phyloP scores from a whole-genome alignment of 2,797 vertebrate species.

The Rhabdomys pumilio region DNA sequence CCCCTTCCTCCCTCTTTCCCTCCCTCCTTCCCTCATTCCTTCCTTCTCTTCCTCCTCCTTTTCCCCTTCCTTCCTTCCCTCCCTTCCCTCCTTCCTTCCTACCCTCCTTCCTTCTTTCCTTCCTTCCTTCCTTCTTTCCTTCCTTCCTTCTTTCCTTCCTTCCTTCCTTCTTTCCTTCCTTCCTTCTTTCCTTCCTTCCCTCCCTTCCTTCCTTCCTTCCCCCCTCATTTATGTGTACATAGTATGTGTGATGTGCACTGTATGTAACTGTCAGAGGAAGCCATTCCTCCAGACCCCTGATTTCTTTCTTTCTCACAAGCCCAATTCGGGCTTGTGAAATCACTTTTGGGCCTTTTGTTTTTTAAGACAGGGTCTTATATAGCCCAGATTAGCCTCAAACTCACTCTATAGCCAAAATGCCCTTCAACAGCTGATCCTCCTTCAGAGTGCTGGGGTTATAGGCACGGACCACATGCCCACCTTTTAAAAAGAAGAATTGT shows the following conservation, averaged over 20 bases:
- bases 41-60: rapidly evolving
- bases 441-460: not conserved
- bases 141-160: too few species aligned
- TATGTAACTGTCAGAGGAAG: not conserved
- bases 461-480: not conserved
- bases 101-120: rapidly evolving
- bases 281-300: not conserved
- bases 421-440: not conserved
- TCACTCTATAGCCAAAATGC: not conserved
- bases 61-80: not conserved
- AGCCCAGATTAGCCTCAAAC: not conserved
- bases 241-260: not conserved
- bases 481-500: not conserved
- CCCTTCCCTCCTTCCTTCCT: not conserved
- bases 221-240: not conserved
- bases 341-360: not conserved
- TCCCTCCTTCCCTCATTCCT: not conserved
- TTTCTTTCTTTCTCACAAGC: not conserved
- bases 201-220: too few species aligned
- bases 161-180: too few species aligned
- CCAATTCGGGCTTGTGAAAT: not conserved
- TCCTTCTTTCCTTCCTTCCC: not conserved
- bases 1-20: too few species aligned
- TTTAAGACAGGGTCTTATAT: not conserved
- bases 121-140: rapidly evolving